A percentile compares a stretch with the other conserved stretches of the same genome.
Evolutionary conservation across 2,113 vertebrate species (phyloP).

Genomic region (Cranoglanis bouderius): DNA sequence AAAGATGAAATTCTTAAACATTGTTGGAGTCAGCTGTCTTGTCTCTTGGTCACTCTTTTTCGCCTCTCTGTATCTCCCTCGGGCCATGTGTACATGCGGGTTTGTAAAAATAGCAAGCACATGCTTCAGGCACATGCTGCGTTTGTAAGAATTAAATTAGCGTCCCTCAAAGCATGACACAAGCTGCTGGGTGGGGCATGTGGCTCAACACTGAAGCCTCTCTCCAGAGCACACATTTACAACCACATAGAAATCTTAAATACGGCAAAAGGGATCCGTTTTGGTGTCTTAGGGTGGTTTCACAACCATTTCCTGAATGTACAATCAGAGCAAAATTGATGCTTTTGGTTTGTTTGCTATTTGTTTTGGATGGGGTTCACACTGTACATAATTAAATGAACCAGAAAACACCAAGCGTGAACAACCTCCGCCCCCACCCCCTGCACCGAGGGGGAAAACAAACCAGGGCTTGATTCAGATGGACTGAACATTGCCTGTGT

Average conservation of each 20-base stretch:
- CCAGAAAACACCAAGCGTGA: too few species aligned
- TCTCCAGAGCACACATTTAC: neutral
- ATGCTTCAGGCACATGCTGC: conserved; percentile 53
- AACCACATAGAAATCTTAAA: neutral
- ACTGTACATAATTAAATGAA: neutral
- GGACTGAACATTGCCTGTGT: neutral
- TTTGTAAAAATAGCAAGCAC: conserved; percentile 55
- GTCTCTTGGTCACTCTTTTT: neutral
- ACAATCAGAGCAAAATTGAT: neutral
- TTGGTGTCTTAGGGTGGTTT: neutral
- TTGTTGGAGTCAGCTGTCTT: neutral
- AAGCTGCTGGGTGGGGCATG: neutral
- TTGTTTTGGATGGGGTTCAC: neutral
- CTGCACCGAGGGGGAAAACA: neutral
- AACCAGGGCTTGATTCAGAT: neutral
- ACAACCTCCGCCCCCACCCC: neutral
- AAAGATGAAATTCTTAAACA: neutral
- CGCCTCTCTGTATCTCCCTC: neutral
- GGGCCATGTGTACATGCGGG: neutral
- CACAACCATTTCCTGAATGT: neutral
- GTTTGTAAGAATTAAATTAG: conserved; percentile 56
- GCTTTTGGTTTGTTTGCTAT: neutral
- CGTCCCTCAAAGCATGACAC: conserved; percentile 40
- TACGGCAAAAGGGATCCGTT: neutral
- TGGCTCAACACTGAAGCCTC: neutral